Conservation (phyloP, 2,113 vertebrate genomes). For the Oceanodroma tethys region DNA sequence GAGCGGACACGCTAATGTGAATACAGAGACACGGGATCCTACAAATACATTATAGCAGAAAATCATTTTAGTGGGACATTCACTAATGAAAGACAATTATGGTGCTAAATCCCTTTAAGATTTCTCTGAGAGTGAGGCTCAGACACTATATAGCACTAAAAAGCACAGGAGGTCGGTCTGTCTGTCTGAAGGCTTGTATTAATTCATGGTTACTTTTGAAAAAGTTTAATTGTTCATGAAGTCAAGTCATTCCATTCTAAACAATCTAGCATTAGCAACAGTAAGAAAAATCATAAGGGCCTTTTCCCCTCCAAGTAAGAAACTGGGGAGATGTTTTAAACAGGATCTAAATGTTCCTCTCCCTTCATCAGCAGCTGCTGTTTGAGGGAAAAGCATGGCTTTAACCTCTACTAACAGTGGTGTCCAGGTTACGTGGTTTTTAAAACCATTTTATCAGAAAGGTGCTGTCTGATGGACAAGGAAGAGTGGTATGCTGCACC, state of each 20-base stretch:
- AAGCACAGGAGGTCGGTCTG: slow-evolving; percentile 75
- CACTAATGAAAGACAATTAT: slow-evolving; percentile 57
- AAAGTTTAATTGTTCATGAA: slow-evolving; percentile 27
- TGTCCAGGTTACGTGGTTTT: background rate
- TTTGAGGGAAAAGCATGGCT: background rate
- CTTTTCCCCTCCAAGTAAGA: background rate
- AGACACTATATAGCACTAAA: slow-evolving; percentile 68
- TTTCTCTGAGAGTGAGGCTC: slow-evolving; percentile 65
- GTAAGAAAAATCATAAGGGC: background rate
- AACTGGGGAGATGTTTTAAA: slow-evolving; percentile 34
- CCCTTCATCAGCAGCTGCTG: slow-evolving; percentile 25
- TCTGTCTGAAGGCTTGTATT: slow-evolving; percentile 67
- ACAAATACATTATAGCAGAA: slow-evolving; percentile 90
- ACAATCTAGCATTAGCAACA: background rate
- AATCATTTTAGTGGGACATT: background rate
- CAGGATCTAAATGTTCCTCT: background rate
- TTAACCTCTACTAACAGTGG: background rate
- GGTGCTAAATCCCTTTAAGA: slow-evolving; percentile 87
- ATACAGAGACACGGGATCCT: slow-evolving; percentile 79
- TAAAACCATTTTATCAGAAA: slow-evolving; percentile 14
- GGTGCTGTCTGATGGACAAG: background rate
- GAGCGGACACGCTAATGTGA: slow-evolving; percentile 10
- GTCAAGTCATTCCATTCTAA: slow-evolving; percentile 28
- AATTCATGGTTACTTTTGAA: slow-evolving; percentile 26
- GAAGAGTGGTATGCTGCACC: background rate